A percentile compares a stretch with the other conserved stretches of the same genome.
phyloP scores from a whole-genome alignment of 1,140 invertebrate genomes.

The Platorchestia sp. region DNA sequence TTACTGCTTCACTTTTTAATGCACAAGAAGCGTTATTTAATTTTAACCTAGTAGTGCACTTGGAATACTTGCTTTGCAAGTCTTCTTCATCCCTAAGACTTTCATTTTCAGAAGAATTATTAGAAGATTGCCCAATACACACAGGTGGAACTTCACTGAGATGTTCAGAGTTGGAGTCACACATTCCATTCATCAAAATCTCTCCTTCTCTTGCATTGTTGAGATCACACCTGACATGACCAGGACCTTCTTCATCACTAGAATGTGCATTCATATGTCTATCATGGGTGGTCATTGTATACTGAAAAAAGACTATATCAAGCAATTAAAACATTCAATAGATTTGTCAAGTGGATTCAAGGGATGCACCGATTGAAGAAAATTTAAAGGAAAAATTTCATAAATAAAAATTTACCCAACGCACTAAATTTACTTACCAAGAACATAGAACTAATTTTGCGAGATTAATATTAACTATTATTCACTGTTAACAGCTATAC shows the following conservation, averaged over 20 bases:
- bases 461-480: no score
- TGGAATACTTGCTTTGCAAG: neutral
- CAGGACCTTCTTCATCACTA: neutral
- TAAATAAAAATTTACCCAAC: no score
- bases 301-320: slow-evolving; percentile 32
- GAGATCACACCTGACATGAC: neutral
- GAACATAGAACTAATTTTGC: no score
- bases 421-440: no score
- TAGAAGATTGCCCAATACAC: neutral
- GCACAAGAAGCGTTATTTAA: neutral
- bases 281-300: slow-evolving; percentile 55
- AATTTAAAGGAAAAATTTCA: no score
- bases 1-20: neutral
- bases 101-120: neutral
- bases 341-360: no score
- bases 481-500: no score
- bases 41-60: neutral
- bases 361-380: no score
- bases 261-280: slow-evolving; percentile 19
- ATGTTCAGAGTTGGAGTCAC: neutral
- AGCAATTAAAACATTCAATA: neutral
- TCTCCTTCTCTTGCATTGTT: neutral
- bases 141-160: neutral
- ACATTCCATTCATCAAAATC: neutral
- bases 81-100: neutral